Percentiles rank a stretch among this genome's conserved stretches.
Evolutionary conservation across 2,888 invertebrate species (phyloP).

Genomic region (Dendrolimus houi): DNA sequence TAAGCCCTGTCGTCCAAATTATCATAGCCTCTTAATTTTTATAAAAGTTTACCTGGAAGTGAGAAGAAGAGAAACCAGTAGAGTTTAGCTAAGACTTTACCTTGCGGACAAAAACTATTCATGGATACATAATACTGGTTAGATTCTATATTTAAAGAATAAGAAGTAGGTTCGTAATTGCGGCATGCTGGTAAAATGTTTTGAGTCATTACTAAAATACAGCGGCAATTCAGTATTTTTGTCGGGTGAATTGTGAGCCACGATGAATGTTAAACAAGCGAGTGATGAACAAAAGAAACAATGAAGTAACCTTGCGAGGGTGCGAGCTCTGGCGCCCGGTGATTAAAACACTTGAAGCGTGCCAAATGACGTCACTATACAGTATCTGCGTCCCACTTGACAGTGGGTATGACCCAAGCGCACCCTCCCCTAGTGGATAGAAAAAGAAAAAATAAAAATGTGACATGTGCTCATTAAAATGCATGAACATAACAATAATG

Average conservation of each 20-base stretch:
- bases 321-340: conserved; percentile 18
- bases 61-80: too few species aligned
- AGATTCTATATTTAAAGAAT: too few species aligned
- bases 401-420: conserved; percentile 62
- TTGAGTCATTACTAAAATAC: neutral
- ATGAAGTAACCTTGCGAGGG: conserved; percentile 33
- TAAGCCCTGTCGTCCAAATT: too few species aligned
- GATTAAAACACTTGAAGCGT: conserved; percentile 22
- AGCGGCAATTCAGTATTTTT: neutral
- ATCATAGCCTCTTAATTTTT: too few species aligned
- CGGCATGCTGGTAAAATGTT: too few species aligned
- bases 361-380: conserved; percentile 35
- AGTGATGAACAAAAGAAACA: conserved; percentile 26
- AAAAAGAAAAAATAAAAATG: conserved; percentile 22
- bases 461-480: conserved; percentile 14
- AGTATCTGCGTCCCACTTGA: conserved; percentile 60
- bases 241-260: conserved; percentile 1
- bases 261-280: conserved; percentile 7
- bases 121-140: too few species aligned
- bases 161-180: too few species aligned
- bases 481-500: conserved; percentile 4
- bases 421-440: conserved; percentile 39
- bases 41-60: too few species aligned
- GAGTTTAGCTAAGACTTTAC: too few species aligned
- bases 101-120: too few species aligned